Conservation (phyloP, 2,113 vertebrate species). For the Acrocephalus kingi region DNA sequence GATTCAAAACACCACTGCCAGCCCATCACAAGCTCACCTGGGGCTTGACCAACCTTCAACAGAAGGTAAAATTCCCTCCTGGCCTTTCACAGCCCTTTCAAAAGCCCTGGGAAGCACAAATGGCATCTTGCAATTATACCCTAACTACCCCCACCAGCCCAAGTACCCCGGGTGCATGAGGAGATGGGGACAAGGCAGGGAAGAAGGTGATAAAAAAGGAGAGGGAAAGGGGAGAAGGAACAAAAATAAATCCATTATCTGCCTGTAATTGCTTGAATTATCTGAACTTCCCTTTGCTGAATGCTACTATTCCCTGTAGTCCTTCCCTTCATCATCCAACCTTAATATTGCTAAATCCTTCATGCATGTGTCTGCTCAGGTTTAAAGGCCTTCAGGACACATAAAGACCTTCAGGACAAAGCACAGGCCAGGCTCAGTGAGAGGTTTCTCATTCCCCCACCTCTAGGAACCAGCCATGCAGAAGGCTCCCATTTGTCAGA, state of each 20-base stretch:
- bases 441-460: not conserved
- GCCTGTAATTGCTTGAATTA: not conserved
- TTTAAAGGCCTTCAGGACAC: constrained; percentile 23
- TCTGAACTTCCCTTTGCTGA: not conserved
- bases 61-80: not conserved
- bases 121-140: not conserved
- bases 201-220: not conserved
- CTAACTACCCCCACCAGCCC: not conserved
- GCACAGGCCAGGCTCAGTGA: not conserved
- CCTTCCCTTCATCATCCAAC: not conserved
- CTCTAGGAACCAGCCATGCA: constrained; percentile 15
- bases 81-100: not conserved
- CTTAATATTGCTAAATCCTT: not conserved
- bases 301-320: not conserved
- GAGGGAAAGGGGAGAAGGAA: not conserved
- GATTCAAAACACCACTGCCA: not conserved
- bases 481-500: constrained; percentile 52
- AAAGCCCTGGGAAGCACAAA: not conserved
- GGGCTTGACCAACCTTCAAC: not conserved
- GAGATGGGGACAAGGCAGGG: not conserved
- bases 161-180: not conserved
- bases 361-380: not conserved
- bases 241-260: not conserved
- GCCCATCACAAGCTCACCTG: not conserved
- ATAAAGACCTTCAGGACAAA: constrained; percentile 31